A percentile compares a stretch with the other conserved stretches of the same genome.
phyloP scores from a whole-genome alignment of 2,797 vertebrate species.

The Enteromius treurensis region DNA sequence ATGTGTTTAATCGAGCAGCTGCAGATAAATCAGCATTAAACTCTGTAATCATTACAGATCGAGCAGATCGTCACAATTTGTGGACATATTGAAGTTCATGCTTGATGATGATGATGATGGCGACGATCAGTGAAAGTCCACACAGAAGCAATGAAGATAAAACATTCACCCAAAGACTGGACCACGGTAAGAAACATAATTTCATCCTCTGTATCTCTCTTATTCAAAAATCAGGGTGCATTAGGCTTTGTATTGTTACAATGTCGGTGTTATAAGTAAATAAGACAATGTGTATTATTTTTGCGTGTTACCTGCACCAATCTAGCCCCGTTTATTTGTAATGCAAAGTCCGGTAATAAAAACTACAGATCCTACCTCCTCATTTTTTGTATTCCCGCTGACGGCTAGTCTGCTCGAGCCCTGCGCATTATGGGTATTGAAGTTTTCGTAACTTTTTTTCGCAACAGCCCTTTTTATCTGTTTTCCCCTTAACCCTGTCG shows the following conservation, averaged over 20 bases:
- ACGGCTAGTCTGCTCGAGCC: background rate
- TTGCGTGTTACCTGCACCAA: background rate
- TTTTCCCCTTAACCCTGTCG: background rate
- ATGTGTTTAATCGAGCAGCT: background rate
- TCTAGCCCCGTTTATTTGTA: background rate
- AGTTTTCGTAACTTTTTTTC: background rate
- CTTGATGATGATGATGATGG: constrained; percentile 61
- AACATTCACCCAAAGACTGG: constrained; percentile 59
- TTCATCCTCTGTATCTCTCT: background rate
- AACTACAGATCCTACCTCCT: background rate
- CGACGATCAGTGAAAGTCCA: constrained; percentile 55
- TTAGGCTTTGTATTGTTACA: background rate
- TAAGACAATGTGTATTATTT: background rate
- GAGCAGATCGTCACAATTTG: constrained; percentile 13
- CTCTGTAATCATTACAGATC: background rate
- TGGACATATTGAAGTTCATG: constrained; percentile 1
- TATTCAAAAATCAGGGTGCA: background rate
- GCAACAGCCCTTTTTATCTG: background rate
- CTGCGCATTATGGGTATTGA: background rate
- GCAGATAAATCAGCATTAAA: background rate
- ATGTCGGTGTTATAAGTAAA: background rate
- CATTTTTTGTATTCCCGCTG: background rate
- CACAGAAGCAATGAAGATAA: constrained; percentile 59
- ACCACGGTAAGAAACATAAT: constrained; percentile 63
- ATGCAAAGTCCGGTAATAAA: background rate